phyloP scores from a whole-genome alignment of 2,113 vertebrate genomes.

The Tauraco erythrolophus region DNA sequence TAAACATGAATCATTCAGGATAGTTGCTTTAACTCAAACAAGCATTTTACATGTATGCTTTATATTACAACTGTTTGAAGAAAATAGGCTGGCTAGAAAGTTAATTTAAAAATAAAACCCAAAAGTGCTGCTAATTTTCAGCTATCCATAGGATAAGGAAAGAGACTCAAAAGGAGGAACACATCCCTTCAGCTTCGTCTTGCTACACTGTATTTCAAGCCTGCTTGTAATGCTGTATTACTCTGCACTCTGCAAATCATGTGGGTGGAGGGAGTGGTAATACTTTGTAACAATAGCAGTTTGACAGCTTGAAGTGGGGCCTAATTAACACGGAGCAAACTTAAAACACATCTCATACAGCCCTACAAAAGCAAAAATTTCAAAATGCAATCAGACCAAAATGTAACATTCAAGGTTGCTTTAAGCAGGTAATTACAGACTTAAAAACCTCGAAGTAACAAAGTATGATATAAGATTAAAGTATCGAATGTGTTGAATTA shows the following conservation, averaged over 20 bases:
- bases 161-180: background rate
- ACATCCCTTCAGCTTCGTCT: slow-evolving; percentile 9
- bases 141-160: background rate
- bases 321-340: slow-evolving; percentile 56
- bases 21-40: background rate
- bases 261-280: slow-evolving; percentile 42
- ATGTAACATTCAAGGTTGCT: background rate
- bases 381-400: background rate
- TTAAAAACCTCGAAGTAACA: slow-evolving; percentile 8
- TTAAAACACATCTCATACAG: slow-evolving; percentile 15
- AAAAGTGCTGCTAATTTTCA: background rate
- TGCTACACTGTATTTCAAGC: slow-evolving; percentile 35
- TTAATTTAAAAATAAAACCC: background rate
- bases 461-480: background rate
- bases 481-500: slow-evolving; percentile 10
- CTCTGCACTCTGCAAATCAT: slow-evolving; percentile 33
- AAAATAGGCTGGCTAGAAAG: background rate
- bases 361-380: slow-evolving; percentile 28
- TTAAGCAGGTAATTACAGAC: slow-evolving; percentile 5
- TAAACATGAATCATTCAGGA: background rate
- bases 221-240: slow-evolving; percentile 45
- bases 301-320: slow-evolving; percentile 35
- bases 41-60: background rate
- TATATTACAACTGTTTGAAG: background rate
- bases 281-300: slow-evolving; percentile 59